Base-by-base conservation (phyloP, 2,797 vertebrate genomes). In the Coluber constrictor region DNA sequence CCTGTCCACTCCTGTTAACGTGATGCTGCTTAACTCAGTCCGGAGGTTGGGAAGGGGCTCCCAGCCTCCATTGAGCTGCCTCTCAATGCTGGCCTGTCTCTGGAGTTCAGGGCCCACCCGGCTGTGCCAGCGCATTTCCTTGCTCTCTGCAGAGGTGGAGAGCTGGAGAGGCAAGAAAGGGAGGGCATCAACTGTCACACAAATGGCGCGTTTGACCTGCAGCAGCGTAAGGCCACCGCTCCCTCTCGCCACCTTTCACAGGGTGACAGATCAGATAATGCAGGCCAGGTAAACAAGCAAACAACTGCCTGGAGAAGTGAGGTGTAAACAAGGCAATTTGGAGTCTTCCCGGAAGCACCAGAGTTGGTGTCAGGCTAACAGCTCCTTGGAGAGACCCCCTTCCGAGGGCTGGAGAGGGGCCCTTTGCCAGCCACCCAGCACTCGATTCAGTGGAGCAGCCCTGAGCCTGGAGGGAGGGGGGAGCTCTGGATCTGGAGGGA, bases 281-380 rank as follows among this genome's bases (percentile, higher is more conserved):
- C 94, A 96, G 96, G 96, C 97, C 97, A 97, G 97, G 97, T 97
- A 96, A 97, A 96, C 95, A 96, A 97, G 97, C 97, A 97, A 97
- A 97, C 97, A 97, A 97, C 96, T 93, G 97, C 97, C 96, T 95
- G 66, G 96, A 97, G 97, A 97, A 97, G 96, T 83, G 97, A 97
- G 97, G 97, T 97, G 97, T 98, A 97, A 97, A 97, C 97, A 97
- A 97, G 95, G 97, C 97, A 97, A 97, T 97, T 97, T 97, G 97
- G 97, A 97, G 97, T 97, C 97, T 97, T 97, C 96, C 94, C 90
- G 96, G 97, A 70, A 97, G 96, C 43, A 96, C 96, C 96, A 95
- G 96, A 95, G 95, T 94, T 32, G 63, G 94, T 90, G 1, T 93
- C 96, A 90, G 66, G 96, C 11, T 93, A 96, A 96, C 27, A 91